A percentile compares a stretch with the other conserved stretches of the same genome.
phyloP scores from a whole-genome alignment of 2,113 vertebrate genomes.

The Lichenostomus cassidix region DNA sequence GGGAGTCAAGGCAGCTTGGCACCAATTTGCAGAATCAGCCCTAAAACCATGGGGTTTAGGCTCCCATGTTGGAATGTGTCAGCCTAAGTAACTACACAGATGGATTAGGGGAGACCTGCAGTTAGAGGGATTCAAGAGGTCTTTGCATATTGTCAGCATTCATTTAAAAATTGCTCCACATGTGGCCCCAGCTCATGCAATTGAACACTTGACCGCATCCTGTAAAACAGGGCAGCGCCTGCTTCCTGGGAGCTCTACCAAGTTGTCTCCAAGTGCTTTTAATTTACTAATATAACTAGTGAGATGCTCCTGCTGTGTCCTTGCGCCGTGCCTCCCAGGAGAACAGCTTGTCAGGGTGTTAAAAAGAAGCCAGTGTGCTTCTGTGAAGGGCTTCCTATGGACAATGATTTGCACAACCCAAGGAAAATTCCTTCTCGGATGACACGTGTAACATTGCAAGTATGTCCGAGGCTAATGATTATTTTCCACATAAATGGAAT shows the following conservation, averaged over 20 bases:
- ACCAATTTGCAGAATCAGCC: not conserved
- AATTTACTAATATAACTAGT: slow-evolving; percentile 32
- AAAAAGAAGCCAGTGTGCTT: slow-evolving; percentile 17
- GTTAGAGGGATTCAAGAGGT: not conserved
- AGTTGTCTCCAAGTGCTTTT: slow-evolving; percentile 41
- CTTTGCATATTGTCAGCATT: slow-evolving; percentile 22
- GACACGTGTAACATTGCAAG: not conserved
- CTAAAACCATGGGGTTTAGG: not conserved
- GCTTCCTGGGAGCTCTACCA: slow-evolving; percentile 2
- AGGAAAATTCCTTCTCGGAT: not conserved
- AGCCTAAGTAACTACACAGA: not conserved
- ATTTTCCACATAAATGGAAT: slow-evolving; percentile 20
- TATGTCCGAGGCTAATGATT: not conserved
- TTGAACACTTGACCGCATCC: slow-evolving; percentile 14
- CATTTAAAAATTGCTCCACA: not conserved
- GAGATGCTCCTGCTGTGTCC: slow-evolving; percentile 27
- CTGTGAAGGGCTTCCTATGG: slow-evolving; percentile 33
- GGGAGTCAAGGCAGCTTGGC: not conserved
- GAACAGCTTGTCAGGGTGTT: slow-evolving; percentile 1
- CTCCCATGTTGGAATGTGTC: not conserved
- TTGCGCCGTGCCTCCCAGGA: not conserved
- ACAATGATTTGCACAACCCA: not conserved
- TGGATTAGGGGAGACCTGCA: not conserved
- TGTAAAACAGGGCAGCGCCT: not conserved
- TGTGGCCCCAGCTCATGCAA: not conserved